Base-by-base conservation (phyloP, 1,140 invertebrate genomes). In the Conus betulinus region DNA sequence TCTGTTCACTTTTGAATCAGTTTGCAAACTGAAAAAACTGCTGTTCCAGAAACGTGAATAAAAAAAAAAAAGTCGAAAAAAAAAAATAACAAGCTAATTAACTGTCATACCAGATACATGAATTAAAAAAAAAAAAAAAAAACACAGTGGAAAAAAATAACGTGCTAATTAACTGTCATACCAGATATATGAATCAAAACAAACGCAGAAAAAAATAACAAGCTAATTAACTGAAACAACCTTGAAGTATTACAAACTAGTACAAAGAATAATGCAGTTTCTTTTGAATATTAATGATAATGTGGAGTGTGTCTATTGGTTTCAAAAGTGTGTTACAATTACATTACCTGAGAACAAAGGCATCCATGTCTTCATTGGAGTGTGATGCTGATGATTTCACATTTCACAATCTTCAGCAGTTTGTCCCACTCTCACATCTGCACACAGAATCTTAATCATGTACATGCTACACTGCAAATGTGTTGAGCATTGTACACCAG, bases 351-450 rank as follows among this genome's bases (percentile, higher is more conserved):
- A 99, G 96, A 10, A 99, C 98, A 95, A 99, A 99, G 60, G 99
- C 98, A 96, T 99, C 98, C 90, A 99, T 97, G 93, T 97, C 96
- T 87, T 98, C 98, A 95, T 98, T 99, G 90, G 97, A 97, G 51
- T n/a, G 97, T 97, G 93, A 97, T 97, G 95, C 98, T 99, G 94
- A 99, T 99, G 87, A 99, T 99, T 96, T 99, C 98, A 95, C 99
- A 99, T 92, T 98, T 97, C 15, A 99, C 99, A 88, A 98, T 97
- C 95, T 98, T 97, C 93, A 99, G 95, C 57, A 99, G 95, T 52
- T 96, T 96, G 94, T 99, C 97, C 97, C 98, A 97, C 94, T 98
- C 94, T 98, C 97, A 94, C 97, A 95, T 93, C 98, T 99, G 96
- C 84, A 97, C 97, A 88, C 95, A 94, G 94, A 94, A 10, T 74